Evolutionary conservation across 2,888 invertebrate genomes (phyloP).

Genomic region (Orthosia cruda): DNA sequence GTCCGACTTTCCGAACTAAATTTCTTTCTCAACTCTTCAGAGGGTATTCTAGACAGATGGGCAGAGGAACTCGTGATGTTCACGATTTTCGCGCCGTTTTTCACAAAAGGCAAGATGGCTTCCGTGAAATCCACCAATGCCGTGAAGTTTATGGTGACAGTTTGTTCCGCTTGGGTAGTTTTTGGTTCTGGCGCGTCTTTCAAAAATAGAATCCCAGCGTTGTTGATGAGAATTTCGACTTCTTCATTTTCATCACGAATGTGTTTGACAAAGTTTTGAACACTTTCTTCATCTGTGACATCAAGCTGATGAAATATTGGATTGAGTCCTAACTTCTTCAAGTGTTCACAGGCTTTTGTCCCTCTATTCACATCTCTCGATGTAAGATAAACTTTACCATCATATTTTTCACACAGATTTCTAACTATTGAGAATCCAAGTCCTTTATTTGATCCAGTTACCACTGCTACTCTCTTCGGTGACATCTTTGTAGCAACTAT

Average conservation of each 20-base stretch:
- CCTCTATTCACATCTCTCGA: conserved; percentile 92
- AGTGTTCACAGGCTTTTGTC: conserved; percentile 90
- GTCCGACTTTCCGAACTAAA: conserved; percentile 90
- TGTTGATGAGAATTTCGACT: conserved; percentile 94
- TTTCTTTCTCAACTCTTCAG: conserved; percentile 86
- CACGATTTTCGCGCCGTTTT: conserved; percentile 93
- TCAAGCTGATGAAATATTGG: conserved; percentile 94
- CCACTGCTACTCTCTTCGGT: conserved; percentile 83
- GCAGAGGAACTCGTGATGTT: conserved; percentile 95
- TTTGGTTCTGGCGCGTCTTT: conserved; percentile 84
- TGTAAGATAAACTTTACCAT: conserved; percentile 94
- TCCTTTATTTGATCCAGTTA: conserved; percentile 95
- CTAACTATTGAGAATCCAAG: conserved; percentile 94
- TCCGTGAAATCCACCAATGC: conserved; percentile 89
- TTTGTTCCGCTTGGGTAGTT: conserved; percentile 80
- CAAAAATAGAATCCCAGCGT: conserved; percentile 92
- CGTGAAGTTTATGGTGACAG: conserved; percentile 83
- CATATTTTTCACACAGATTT: conserved; percentile 92
- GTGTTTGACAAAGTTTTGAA: conserved; percentile 90
- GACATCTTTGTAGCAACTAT: conserved; percentile 69
- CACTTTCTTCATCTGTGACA: conserved; percentile 92
- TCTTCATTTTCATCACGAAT: conserved; percentile 92
- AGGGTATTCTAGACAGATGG: conserved; percentile 92
- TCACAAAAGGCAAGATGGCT: conserved; percentile 93
- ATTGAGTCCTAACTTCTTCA: conserved; percentile 88